phyloP scores from a whole-genome alignment of 2,888 invertebrate genomes.

The Pheosia tremula region DNA sequence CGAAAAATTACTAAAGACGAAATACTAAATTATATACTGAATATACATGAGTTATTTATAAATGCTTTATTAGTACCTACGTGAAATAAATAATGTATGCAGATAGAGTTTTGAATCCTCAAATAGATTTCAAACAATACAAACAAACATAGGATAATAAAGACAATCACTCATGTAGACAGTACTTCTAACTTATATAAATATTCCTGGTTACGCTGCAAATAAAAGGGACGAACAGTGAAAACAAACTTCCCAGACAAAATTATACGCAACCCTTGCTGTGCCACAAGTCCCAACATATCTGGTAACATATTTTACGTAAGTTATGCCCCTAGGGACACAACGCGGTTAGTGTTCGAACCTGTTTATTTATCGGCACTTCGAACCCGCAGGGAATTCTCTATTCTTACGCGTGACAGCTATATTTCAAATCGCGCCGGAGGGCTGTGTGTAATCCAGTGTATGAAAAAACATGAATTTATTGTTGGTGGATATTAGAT shows the following conservation, averaged over 20 bases:
- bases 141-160: too few relatives aligned
- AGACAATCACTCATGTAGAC: too few relatives aligned
- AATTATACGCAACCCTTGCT: neutral
- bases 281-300: neutral
- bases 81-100: too few relatives aligned
- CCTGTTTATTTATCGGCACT: constrained; percentile 2
- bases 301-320: neutral
- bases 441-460: neutral
- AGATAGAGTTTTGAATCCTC: too few relatives aligned
- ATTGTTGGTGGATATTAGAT: neutral
- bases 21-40: too few relatives aligned
- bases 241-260: neutral
- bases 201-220: neutral
- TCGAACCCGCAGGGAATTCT: neutral
- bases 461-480: constrained; percentile 3
- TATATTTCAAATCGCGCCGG: constrained; percentile 2
- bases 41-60: too few relatives aligned
- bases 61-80: too few relatives aligned
- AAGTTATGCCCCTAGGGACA: neutral
- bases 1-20: too few relatives aligned
- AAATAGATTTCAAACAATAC: too few relatives aligned
- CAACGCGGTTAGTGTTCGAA: neutral
- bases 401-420: constrained; percentile 1
- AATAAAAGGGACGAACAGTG: neutral
- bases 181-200: too few relatives aligned